These are phyloP conservation scores for Prunella himalayana DNA, from an alignment of 2,113 vertebrate species.

Conservation along the genomic window DNA sequence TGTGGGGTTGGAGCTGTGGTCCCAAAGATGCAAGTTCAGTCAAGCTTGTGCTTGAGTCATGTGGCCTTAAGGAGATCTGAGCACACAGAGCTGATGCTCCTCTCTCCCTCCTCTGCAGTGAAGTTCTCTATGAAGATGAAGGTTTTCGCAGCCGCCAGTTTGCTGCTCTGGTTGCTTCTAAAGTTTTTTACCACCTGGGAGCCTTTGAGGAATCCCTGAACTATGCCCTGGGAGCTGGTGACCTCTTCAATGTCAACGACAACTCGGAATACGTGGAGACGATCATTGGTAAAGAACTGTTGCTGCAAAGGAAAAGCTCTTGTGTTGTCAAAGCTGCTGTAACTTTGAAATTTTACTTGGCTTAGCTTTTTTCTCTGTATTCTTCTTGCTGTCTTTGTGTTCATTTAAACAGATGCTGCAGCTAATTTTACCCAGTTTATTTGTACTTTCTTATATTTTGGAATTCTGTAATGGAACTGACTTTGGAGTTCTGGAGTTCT, in stretches of 20 bases:
- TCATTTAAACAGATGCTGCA: background rate
- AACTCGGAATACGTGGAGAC: constrained; percentile 98
- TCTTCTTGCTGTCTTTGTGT: background rate
- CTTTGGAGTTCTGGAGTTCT: background rate
- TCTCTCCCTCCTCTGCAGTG: constrained; percentile 71
- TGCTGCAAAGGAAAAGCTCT: background rate
- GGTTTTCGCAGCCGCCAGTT: constrained; percentile 93
- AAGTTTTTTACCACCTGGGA: constrained; percentile 97
- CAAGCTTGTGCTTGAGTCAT: background rate
- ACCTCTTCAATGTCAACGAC: constrained; percentile 98
- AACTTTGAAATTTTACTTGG: background rate
- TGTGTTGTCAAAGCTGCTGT: background rate
- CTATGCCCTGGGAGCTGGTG: constrained; percentile 95
- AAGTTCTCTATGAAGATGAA: constrained; percentile 98
- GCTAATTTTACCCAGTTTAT: background rate
- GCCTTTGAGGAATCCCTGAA: constrained; percentile 98
- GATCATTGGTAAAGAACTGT: constrained; percentile 86
- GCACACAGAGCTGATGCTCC: background rate
- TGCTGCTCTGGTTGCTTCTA: constrained; percentile 96
- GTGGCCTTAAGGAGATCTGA: background rate
- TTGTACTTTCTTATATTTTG: background rate
- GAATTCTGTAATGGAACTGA: background rate
- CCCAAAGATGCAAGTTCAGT: background rate
- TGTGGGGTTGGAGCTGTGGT: background rate
- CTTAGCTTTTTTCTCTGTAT: background rate